phyloP scores from a whole-genome alignment of 30 jellyfish, hydroid and myxozoan species.

The Pelagia noctiluca region DNA sequence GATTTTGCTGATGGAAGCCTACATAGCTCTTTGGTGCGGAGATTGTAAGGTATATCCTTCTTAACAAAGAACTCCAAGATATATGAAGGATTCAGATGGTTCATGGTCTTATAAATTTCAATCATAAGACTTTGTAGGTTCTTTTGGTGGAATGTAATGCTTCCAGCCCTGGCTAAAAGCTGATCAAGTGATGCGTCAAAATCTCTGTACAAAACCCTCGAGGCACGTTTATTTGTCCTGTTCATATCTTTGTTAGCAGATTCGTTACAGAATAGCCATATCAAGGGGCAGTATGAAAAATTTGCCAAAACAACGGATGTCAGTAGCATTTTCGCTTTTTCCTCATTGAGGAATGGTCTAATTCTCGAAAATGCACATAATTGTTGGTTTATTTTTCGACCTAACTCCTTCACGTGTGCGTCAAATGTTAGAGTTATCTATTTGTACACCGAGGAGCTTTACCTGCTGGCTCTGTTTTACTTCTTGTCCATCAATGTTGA shows the following conservation, averaged over 20 bases:
- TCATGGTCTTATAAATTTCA: background rate
- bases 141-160: background rate
- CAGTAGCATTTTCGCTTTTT: conserved; percentile 34
- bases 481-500: too few species aligned
- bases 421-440: too few species aligned
- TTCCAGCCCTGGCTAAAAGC: background rate
- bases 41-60: background rate
- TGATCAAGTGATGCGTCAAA: background rate
- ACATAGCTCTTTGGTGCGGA: background rate
- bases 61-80: background rate
- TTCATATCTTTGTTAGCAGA: background rate
- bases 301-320: conserved; percentile 24
- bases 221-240: conserved; percentile 12
- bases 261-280: background rate
- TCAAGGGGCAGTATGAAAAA: conserved; percentile 27
- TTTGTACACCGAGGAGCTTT: too few species aligned
- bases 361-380: conserved; percentile 15
- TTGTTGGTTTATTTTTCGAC: background rate
- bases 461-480: too few species aligned
- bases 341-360: conserved; percentile 35
- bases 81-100: too few species aligned
- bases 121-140: background rate
- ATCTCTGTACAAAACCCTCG: background rate
- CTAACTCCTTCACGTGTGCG: too few species aligned
- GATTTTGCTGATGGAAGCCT: background rate